A percentile compares a stretch with the other conserved stretches of the same genome.
These are phyloP conservation scores for Thelaira solivaga DNA, from an alignment of 2,888 invertebrate species.

Conservation along the genomic window DNA sequence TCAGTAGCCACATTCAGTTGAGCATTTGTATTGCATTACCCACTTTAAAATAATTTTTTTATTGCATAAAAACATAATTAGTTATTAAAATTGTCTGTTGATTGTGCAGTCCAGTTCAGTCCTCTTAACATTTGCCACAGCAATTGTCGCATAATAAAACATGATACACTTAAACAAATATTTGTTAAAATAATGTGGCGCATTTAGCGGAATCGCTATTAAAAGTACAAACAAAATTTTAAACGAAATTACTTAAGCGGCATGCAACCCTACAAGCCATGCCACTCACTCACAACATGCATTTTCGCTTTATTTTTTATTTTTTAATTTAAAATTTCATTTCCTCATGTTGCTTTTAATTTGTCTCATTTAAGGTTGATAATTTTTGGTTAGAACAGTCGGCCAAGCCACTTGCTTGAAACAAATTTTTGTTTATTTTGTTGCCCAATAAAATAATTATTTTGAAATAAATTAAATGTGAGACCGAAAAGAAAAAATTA, in stretches of 20 bases:
- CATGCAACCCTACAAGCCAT: slow-evolving; percentile 23
- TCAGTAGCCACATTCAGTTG: not conserved
- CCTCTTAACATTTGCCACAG: not conserved
- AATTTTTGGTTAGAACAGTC: not conserved
- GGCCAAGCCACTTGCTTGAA: no score
- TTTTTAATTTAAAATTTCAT: not conserved
- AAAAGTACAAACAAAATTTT: not conserved
- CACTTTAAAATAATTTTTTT: not conserved
- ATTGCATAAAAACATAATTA: slow-evolving; percentile 22
- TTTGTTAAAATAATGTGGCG: slow-evolving; percentile 23
- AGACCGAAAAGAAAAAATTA: slow-evolving; percentile 38
- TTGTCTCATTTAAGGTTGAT: not conserved
- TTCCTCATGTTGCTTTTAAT: not conserved
- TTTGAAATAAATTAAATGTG: slow-evolving; percentile 22
- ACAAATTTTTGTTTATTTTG: no score
- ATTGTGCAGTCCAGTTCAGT: not conserved
- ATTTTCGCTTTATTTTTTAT: not conserved
- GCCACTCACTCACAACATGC: not conserved
- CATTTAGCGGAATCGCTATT: not conserved
- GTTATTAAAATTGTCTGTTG: not conserved
- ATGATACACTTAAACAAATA: slow-evolving; percentile 49
- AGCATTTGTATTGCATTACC: slow-evolving; percentile 11
- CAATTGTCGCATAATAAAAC: slow-evolving; percentile 59
- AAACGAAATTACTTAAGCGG: not conserved
- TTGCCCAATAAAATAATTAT: not conserved